Evolutionary conservation across 2,888 invertebrate species (phyloP).

Genomic region (Xestia c-nigrum): DNA sequence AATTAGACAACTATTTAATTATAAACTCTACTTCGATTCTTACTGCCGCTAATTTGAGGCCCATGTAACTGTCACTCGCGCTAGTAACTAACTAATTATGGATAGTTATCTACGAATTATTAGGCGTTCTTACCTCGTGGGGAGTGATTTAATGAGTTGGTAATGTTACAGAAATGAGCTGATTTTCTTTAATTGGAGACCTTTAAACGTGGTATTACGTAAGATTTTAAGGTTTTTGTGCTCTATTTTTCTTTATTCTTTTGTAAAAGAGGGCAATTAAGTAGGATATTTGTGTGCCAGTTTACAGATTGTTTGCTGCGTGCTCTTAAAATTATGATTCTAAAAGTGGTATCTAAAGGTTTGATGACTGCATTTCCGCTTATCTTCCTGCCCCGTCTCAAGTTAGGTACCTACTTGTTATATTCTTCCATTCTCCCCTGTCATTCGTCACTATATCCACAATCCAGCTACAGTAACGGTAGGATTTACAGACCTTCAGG

Average conservation of each 20-base stretch:
- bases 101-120: slow-evolving; percentile 80
- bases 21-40: slow-evolving; percentile 77
- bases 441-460: background rate
- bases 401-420: background rate
- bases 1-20: slow-evolving; percentile 89
- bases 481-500: background rate
- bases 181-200: slow-evolving; percentile 73
- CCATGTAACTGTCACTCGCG: slow-evolving; percentile 72
- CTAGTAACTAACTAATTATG: slow-evolving; percentile 75
- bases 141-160: slow-evolving; percentile 78
- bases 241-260: slow-evolving; percentile 21
- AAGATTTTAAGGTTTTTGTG: slow-evolving; percentile 4
- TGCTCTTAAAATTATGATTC: too few species aligned
- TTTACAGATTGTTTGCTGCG: background rate
- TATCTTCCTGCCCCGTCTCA: background rate
- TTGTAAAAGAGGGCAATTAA: background rate
- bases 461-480: background rate
- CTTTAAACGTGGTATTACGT: slow-evolving; percentile 39
- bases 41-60: slow-evolving; percentile 75
- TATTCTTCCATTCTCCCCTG: background rate
- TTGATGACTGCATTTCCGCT: too few species aligned
- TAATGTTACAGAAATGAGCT: slow-evolving; percentile 71
- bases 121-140: slow-evolving; percentile 72
- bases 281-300: background rate
- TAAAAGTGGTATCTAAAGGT: too few species aligned